A percentile compares a stretch with the other conserved stretches of the same genome.
Evolutionary conservation across 2,797 vertebrate genomes (phyloP).

Genomic region (Vespertilio murinus): DNA sequence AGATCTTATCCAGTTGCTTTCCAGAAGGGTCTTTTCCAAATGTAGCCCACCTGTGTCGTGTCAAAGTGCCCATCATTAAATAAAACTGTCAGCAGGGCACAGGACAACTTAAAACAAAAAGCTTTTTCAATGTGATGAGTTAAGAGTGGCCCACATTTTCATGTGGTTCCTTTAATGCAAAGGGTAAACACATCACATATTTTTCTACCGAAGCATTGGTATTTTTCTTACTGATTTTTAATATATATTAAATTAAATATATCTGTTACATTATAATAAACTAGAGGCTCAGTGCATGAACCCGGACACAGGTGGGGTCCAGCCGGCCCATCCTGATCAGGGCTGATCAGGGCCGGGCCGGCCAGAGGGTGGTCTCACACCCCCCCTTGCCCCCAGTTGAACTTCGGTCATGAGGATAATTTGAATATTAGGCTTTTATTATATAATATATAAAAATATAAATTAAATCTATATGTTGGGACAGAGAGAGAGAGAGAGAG

Average conservation of each 20-base stretch:
- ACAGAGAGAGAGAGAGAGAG: background rate
- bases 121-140: background rate
- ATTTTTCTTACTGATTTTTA: conserved; percentile 5
- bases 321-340: too few relatives aligned
- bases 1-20: conserved; percentile 4
- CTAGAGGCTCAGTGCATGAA: too few relatives aligned
- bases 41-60: background rate
- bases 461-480: background rate
- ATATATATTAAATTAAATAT: background rate
- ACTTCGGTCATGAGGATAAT: too few relatives aligned
- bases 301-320: too few relatives aligned
- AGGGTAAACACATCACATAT: background rate
- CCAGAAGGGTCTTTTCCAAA: background rate
- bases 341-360: too few relatives aligned
- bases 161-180: background rate
- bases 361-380: too few relatives aligned
- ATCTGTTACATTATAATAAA: background rate
- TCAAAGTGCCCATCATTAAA: background rate
- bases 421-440: background rate
- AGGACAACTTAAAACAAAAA: background rate
- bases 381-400: too few relatives aligned
- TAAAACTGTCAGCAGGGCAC: background rate
- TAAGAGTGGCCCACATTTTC: background rate
- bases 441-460: background rate
- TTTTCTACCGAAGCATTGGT: background rate